These are phyloP conservation scores for Zygaena filipendulae DNA, from an alignment of 2,888 invertebrate genomes.

Conservation along the genomic window DNA sequence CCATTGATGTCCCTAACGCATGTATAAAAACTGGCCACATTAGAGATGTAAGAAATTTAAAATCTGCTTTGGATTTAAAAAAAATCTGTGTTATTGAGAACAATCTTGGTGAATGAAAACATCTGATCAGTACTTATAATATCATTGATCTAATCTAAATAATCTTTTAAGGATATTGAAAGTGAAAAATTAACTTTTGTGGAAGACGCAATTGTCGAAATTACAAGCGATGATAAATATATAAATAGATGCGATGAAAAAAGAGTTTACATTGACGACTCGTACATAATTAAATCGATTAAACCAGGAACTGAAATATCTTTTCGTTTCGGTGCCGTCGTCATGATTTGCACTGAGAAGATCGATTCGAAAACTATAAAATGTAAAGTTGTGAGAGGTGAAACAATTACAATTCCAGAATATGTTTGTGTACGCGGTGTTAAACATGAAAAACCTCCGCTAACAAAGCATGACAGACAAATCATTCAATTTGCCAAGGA, in stretches of 20 bases:
- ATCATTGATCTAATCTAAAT: no score
- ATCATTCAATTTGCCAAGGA: constrained; percentile 30
- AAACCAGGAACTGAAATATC: constrained; percentile 27
- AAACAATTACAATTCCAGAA: constrained; percentile 20
- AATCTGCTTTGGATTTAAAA: no score
- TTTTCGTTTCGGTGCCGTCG: constrained; percentile 25
- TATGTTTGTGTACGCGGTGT: constrained; percentile 28
- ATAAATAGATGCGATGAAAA: constrained; percentile 26
- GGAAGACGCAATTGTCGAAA: constrained; percentile 18
- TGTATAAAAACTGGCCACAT: constrained; percentile 32
- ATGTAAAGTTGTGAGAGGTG: constrained; percentile 26
- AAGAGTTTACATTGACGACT: constrained; percentile 32
- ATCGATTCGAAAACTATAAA: constrained; percentile 23
- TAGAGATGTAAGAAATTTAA: constrained; percentile 19
- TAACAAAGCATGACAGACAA: constrained; percentile 29
- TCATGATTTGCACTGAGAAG: constrained; percentile 24
- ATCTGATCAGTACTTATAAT: no score
- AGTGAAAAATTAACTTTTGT: constrained; percentile 13
- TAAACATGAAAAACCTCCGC: constrained; percentile 23
- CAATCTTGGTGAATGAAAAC: no score
- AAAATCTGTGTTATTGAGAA: no score
- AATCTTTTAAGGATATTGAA: no score
- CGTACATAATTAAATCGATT: constrained; percentile 22
- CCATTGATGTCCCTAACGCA: constrained; percentile 31
- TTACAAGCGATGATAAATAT: constrained; percentile 24